Base-by-base conservation (phyloP, 2,888 invertebrate species). In the Herminia tarsipennalis region DNA sequence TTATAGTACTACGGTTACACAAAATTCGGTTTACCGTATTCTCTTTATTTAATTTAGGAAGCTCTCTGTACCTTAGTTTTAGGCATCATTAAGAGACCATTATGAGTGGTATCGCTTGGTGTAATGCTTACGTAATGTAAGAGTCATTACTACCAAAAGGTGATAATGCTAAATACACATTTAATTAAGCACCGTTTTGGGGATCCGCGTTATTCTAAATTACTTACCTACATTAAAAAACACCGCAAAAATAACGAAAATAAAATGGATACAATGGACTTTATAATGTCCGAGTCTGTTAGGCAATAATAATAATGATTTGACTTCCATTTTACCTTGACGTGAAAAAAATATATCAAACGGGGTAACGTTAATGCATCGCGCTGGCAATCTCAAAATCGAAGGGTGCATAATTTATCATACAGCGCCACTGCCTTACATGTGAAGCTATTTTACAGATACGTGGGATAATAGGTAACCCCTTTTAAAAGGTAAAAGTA, bases 351-450 rank as follows among this genome's bases (percentile, higher is more conserved):
- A 82, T 74, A 81, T 86, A 84, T 87, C 82, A 87, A 89, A 83
- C 80, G 80, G 79, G 69, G 70, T 64, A 67, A 59, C 74, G 78
- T 76, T 90, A 87, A 88, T 88, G 87, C 85, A 85, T 78, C 79
- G 76, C 69, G 69, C 75, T 72, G 76, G 81, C 83, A 85, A 86
- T 86, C 84, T 85, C 77, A 59, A 79, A 84, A 83, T 87, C 82
- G 81, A 78, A 82, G 88, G 90, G 89, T 90, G 89, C 84, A 90
- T 90, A 91, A 89, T 89, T 88, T 89, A 90, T 86, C 83, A 83
- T 71, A 66, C 62, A 60, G 65, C 60, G 76, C 72, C 70, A 74
- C 76, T 78, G 70, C 78, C 73, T 73, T 79, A 80, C 81, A 86
- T 88, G 83, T 80, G 71, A 75, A 80, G 86, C 76, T 88, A 88